These are phyloP conservation scores for Hemaris fuciformis DNA, from an alignment of 2,888 invertebrate species.

Conservation along the genomic window DNA sequence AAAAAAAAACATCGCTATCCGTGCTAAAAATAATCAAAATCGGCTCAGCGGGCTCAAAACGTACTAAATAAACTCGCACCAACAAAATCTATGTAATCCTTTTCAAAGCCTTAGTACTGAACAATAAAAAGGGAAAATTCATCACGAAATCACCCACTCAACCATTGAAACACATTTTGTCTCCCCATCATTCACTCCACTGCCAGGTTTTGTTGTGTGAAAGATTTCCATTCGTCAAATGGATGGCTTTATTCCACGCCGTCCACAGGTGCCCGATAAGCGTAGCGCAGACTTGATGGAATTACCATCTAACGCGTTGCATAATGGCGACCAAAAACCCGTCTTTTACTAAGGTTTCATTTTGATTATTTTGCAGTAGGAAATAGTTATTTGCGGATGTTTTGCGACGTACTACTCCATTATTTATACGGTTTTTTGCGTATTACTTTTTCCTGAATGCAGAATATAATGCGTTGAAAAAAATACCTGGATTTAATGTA, in stretches of 20 bases:
- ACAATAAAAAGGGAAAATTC: neutral
- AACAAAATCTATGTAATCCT: too few species aligned
- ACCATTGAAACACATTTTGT: constrained; percentile 2
- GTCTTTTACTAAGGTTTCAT: constrained; percentile 13
- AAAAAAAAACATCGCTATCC: too few species aligned
- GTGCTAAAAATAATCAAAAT: too few species aligned
- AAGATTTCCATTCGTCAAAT: constrained; percentile 49
- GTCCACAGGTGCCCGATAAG: constrained; percentile 74
- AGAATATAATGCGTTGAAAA: too few species aligned
- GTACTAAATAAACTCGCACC: too few species aligned
- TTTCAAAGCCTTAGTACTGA: neutral
- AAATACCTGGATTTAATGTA: too few species aligned
- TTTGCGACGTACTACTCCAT: too few species aligned
- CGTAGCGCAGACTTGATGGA: constrained; percentile 57
- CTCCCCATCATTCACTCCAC: constrained; percentile 5
- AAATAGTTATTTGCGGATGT: too few species aligned
- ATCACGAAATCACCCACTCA: neutral
- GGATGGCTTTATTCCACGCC: constrained; percentile 61
- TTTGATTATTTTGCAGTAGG: neutral
- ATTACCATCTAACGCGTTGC: constrained; percentile 57
- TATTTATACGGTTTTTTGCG: too few species aligned
- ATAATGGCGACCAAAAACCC: constrained; percentile 43
- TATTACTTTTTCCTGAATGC: too few species aligned
- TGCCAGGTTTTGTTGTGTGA: constrained; percentile 12
- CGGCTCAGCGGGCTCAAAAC: too few species aligned